Evolutionary conservation across 1,140 invertebrate species (phyloP), one percentile per base, ranked within the genome.

Genomic region (Babylonia areolata): DNA sequence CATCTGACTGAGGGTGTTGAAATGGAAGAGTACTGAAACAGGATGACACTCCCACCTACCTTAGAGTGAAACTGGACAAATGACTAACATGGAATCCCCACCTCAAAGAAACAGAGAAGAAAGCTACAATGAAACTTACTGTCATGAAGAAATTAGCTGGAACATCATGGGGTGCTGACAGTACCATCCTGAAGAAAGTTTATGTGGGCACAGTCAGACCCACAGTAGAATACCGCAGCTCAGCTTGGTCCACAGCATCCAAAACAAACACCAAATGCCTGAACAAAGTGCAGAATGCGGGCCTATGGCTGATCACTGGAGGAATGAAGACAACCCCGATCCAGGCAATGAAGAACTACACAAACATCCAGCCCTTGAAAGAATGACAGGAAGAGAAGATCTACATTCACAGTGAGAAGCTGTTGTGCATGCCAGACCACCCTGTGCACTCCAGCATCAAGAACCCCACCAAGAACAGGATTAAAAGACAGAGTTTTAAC

Each of bases 61-160:
- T 23, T 28, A 31, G 40, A 12, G 28, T 71, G 46, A 87, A 84
- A n/a, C 0, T 37, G 83, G n/a, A 28, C 15, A 81, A 77, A 0
- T 12, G 11, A 3, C 42, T 3, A 28, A 64, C 37, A n/a, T 40
- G 31, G 69, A 42, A 28, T 69, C 23, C 5, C 6, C 64, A 69
- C 64, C 23, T 69, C 64, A 69, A 69, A 28, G 23, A n/a, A 6
- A 69, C 28, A 12, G 64, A 31, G 28, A 0, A 51, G 9, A 17
- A 51, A 51, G 2, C 46, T 12, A 3, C 17, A 9, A 51, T 9
- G 64, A 69, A 69, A 28, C 23, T 3, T 6, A 23, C 64, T 42
- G 5, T 79, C 51, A 77, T 86, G 78, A 86, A 81, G 77, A 86
- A 86, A 35, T 35, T 86, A 2, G 85, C 85, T 31, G 78, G 85